These are phyloP conservation scores for Pelochelys cantorii DNA, from an alignment of 2,797 vertebrate genomes.

Conservation along the genomic window DNA sequence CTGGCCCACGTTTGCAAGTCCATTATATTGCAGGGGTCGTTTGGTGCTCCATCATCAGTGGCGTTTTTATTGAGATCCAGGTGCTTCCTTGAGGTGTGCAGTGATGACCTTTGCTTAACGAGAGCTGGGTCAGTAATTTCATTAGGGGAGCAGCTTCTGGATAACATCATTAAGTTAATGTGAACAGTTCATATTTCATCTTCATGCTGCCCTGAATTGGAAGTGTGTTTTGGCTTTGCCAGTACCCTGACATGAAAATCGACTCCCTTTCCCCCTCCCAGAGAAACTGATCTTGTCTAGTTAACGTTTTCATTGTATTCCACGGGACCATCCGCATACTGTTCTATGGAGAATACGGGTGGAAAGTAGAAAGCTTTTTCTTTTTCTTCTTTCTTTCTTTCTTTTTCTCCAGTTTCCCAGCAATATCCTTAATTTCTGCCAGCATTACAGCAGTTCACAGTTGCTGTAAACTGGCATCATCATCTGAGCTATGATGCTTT, in stretches of 20 bases:
- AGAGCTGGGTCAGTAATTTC: constrained; percentile 23
- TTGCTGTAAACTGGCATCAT: not conserved
- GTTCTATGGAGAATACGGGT: constrained; percentile 64
- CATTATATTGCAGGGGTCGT: not conserved
- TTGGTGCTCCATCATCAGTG: not conserved
- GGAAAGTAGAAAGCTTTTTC: constrained; percentile 48
- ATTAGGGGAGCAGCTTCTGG: constrained; percentile 50
- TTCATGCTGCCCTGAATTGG: constrained; percentile 32
- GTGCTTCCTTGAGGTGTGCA: constrained; percentile 4
- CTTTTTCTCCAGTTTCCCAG: constrained; percentile 56
- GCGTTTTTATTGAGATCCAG: not conserved
- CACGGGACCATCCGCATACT: constrained; percentile 64
- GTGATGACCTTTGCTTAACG: constrained; percentile 32
- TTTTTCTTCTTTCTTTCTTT: constrained; percentile 37
- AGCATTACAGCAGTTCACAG: constrained; percentile 37
- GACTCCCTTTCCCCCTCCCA: constrained; percentile 45
- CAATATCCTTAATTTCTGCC: constrained; percentile 70
- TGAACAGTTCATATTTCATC: constrained; percentile 61
- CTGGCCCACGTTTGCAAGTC: not conserved
- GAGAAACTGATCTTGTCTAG: constrained; percentile 44
- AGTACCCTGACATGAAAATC: constrained; percentile 51
- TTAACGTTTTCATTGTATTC: constrained; percentile 74
- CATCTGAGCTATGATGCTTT: not conserved
- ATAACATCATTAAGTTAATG: constrained; percentile 72
- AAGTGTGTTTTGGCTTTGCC: constrained; percentile 43